Conservation (phyloP, 2,888 invertebrate genomes). For the Amblyteles armatorius region DNA sequence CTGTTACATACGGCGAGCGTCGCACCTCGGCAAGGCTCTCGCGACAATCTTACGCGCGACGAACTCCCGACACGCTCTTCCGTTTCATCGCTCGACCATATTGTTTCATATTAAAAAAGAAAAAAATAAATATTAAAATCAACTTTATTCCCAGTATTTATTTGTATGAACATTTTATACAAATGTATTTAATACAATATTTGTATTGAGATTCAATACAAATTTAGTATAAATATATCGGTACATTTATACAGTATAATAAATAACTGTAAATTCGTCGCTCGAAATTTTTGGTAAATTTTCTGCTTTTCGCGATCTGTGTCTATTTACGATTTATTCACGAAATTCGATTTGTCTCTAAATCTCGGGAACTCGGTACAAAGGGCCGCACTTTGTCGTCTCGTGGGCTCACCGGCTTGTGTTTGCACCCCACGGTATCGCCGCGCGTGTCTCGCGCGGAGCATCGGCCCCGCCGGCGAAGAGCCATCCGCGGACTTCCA, state of each 20-base stretch:
- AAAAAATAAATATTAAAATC: too few species aligned
- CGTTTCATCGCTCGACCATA: neutral
- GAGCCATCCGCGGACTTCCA: constrained; percentile 35
- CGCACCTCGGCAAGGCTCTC: constrained; percentile 9
- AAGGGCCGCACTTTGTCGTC: constrained; percentile 11
- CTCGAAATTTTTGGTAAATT: too few species aligned
- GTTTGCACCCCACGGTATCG: constrained; percentile 15
- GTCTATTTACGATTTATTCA: too few species aligned
- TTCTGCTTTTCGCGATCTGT: too few species aligned
- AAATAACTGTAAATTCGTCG: too few species aligned
- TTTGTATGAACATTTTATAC: too few species aligned
- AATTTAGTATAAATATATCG: too few species aligned
- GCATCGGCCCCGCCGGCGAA: neutral
- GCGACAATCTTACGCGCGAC: constrained; percentile 26
- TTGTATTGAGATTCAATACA: too few species aligned
- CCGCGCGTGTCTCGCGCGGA: constrained; percentile 23
- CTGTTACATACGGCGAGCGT: constrained; percentile 18
- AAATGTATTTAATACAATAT: too few species aligned
- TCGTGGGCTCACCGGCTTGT: neutral
- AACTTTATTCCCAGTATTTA: too few species aligned
- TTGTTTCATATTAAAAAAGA: neutral
- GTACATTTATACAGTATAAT: too few species aligned
- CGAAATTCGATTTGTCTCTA: too few species aligned
- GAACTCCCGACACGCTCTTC: constrained; percentile 4
- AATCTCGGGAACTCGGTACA: neutral